Percentiles rank a stretch among this genome's conserved stretches.
Conservation (phyloP, 1,140 invertebrate species). For the Cotesia typhae region DNA sequence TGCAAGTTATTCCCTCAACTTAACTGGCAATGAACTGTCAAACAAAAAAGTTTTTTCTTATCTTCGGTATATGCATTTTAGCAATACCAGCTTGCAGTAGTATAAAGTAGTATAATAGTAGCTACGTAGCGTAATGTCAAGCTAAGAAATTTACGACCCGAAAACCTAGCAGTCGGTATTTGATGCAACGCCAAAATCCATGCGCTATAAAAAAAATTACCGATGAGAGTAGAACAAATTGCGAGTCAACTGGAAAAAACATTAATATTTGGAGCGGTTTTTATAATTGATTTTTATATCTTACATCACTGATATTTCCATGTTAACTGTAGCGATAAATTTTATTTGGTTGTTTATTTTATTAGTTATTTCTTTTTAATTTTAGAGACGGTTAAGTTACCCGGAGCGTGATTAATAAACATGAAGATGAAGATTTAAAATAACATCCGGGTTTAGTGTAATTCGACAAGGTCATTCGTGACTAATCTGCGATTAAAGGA, state of each 20-base stretch:
- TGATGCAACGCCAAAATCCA: conserved; percentile 35
- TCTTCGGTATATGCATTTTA: not conserved
- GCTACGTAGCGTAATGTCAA: conserved; percentile 6
- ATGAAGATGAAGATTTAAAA: too few relatives aligned
- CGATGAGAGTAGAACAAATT: conserved; percentile 10
- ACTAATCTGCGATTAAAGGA: too few relatives aligned
- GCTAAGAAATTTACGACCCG: conserved; percentile 31
- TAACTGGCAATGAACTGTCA: conserved; percentile 23
- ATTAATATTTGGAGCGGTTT: conserved; percentile 7
- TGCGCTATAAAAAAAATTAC: conserved; percentile 34
- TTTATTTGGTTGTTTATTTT: not conserved
- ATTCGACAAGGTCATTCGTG: too few relatives aligned
- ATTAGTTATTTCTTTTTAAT: not conserved
- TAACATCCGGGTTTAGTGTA: too few relatives aligned
- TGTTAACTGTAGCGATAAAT: not conserved
- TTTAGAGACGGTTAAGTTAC: not conserved
- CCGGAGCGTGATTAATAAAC: too few relatives aligned
- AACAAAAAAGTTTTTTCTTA: conserved; percentile 9
- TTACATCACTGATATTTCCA: too few relatives aligned
- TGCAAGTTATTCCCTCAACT: not conserved
- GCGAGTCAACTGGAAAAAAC: conserved; percentile 12
- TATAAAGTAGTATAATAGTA: too few relatives aligned
- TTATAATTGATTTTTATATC: not conserved
- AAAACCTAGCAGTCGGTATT: conserved; percentile 22
- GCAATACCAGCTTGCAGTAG: not conserved